Conservation (phyloP, 2,797 vertebrate species). For the Microchirus variegatus region DNA sequence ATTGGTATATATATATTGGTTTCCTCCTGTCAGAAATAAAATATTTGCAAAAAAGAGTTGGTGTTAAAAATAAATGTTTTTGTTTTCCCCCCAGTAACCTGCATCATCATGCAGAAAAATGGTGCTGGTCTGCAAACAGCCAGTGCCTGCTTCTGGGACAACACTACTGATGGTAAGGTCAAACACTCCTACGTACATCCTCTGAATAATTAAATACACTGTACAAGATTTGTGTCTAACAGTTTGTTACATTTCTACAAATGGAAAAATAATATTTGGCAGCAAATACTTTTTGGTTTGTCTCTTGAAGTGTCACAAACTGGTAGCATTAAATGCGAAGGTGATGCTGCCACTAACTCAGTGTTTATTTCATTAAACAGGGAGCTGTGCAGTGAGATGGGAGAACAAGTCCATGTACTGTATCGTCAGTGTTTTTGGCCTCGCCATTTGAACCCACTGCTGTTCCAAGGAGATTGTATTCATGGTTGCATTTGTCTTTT, state of each 20-base stretch:
- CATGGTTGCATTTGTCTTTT: too few relatives aligned
- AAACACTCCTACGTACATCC: too few relatives aligned
- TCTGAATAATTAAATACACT: not conserved
- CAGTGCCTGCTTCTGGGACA: slow-evolving; percentile 97
- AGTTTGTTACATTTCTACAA: too few relatives aligned
- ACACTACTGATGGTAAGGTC: slow-evolving; percentile 88
- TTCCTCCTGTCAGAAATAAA: not conserved
- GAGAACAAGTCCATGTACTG: slow-evolving; percentile 97
- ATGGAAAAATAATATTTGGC: too few relatives aligned
- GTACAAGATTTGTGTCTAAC: not conserved
- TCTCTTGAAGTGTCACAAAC: not conserved
- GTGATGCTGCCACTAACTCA: not conserved
- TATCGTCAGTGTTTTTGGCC: slow-evolving; percentile 92
- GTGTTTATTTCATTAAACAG: slow-evolving; percentile 67
- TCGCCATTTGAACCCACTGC: slow-evolving; percentile 83
- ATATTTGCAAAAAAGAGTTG: not conserved
- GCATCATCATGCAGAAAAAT: slow-evolving; percentile 97
- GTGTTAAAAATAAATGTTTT: not conserved
- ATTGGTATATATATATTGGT: slow-evolving; percentile 86
- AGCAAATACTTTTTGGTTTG: not conserved
- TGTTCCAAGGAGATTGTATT: too few relatives aligned
- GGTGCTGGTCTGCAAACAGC: slow-evolving; percentile 94
- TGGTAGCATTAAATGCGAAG: not conserved
- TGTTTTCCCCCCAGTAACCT: slow-evolving; percentile 82
- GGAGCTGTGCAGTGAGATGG: slow-evolving; percentile 93